phyloP scores from a whole-genome alignment of 2,797 vertebrate species.

The Chiropotes sagulatus region DNA sequence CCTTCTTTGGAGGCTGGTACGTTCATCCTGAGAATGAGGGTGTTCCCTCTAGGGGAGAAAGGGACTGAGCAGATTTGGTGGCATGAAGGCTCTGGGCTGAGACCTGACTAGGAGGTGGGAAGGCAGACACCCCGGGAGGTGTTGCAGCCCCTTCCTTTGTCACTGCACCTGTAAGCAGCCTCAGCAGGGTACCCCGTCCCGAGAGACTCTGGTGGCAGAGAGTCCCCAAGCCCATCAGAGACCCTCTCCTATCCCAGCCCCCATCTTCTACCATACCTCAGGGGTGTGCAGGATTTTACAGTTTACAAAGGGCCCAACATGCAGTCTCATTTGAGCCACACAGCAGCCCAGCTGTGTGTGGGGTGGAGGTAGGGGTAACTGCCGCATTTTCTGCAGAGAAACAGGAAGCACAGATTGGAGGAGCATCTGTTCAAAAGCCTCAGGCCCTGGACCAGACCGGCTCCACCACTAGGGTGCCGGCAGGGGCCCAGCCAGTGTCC shows the following conservation, averaged over 20 bases:
- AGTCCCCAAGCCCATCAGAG: background rate
- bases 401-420: too few relatives aligned
- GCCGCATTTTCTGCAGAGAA: background rate
- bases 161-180: constrained; percentile 52
- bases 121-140: background rate
- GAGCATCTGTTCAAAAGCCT: background rate
- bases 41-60: background rate
- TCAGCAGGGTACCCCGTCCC: constrained; percentile 89
- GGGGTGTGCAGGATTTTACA: too few relatives aligned
- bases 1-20: background rate
- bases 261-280: background rate
- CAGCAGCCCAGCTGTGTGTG: background rate
- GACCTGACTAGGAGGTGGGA: background rate
- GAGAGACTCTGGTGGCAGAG: background rate
- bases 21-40: background rate
- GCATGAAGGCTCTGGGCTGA: background rate
- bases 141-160: background rate
- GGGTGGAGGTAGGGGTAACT: background rate
- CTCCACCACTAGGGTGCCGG: background rate
- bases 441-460: too few relatives aligned
- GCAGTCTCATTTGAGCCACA: background rate
- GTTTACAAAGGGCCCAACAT: background rate
- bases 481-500: background rate
- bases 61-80: background rate
- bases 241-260: background rate